Evolutionary conservation across 1,140 invertebrate genomes (phyloP).

Genomic region (Hypothenemus hampei): DNA sequence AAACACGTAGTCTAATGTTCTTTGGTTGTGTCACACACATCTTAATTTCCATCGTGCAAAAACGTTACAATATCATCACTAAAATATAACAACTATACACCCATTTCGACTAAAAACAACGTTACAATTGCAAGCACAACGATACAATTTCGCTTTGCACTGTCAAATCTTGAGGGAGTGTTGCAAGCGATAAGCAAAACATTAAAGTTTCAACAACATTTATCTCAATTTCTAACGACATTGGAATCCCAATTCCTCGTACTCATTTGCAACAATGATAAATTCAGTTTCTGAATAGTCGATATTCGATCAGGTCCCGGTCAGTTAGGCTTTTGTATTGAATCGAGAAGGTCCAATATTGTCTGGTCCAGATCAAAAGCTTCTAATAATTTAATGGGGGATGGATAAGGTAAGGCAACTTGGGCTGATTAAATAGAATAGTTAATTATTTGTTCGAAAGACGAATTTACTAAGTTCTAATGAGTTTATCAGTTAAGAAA

Average conservation of each 20-base stretch:
- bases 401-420: too few species aligned
- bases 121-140: neutral
- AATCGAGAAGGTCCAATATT: too few species aligned
- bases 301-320: too few species aligned
- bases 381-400: too few species aligned
- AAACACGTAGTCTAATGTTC: slow-evolving; percentile 31
- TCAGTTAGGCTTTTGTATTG: too few species aligned
- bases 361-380: too few species aligned
- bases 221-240: slow-evolving; percentile 18
- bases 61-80: neutral
- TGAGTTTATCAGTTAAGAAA: too few species aligned
- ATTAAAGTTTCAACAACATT: slow-evolving; percentile 9
- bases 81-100: neutral
- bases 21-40: slow-evolving; percentile 16
- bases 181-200: slow-evolving; percentile 23
- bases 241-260: slow-evolving; percentile 10
- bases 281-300: too few species aligned
- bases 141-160: neutral
- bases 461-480: too few species aligned
- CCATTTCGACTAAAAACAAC: neutral
- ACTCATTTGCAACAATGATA: slow-evolving; percentile 9
- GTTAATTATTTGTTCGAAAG: too few species aligned
- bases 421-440: too few species aligned
- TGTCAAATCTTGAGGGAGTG: slow-evolving; percentile 21
- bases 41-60: slow-evolving; percentile 7